Evolutionary conservation across 2,113 vertebrate species (phyloP).

Genomic region (Cheilinus undulatus): DNA sequence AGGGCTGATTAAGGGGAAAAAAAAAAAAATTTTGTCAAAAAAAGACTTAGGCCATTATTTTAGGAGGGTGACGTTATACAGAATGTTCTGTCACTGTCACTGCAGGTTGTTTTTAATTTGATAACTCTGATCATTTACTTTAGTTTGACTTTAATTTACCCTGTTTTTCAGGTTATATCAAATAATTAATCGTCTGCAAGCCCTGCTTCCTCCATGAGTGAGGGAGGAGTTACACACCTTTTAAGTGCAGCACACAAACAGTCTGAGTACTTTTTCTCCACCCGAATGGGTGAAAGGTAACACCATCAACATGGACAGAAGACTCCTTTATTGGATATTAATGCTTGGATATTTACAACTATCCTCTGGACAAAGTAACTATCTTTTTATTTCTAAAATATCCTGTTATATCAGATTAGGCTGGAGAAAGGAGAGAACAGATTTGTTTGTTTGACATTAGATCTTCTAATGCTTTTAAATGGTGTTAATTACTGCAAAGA

Average conservation of each 20-base stretch:
- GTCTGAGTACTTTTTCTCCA: not conserved
- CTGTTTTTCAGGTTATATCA: constrained; percentile 39
- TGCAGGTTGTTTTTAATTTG: not conserved
- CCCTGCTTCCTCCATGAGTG: not conserved
- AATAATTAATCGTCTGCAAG: fast-evolving
- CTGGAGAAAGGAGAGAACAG: not conserved
- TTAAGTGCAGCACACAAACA: not conserved
- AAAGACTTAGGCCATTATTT: too few relatives aligned
- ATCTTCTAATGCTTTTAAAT: too few relatives aligned
- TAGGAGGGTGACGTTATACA: too few relatives aligned
- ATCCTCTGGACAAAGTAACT: not conserved
- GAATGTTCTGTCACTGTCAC: not conserved
- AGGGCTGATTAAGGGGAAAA: too few relatives aligned
- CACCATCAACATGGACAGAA: constrained; percentile 28
- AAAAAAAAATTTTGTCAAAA: too few relatives aligned
- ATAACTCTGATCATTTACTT: not conserved
- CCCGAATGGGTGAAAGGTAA: not conserved
- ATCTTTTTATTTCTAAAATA: not conserved
- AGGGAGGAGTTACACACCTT: constrained; percentile 34
- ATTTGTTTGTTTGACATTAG: too few relatives aligned
- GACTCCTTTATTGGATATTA: not conserved
- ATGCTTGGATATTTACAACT: not conserved
- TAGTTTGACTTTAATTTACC: not conserved
- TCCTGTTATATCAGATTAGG: not conserved
- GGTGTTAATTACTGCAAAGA: too few relatives aligned